Conservation (phyloP, 2,113 vertebrate genomes). For the Chloroceryle aenea region DNA sequence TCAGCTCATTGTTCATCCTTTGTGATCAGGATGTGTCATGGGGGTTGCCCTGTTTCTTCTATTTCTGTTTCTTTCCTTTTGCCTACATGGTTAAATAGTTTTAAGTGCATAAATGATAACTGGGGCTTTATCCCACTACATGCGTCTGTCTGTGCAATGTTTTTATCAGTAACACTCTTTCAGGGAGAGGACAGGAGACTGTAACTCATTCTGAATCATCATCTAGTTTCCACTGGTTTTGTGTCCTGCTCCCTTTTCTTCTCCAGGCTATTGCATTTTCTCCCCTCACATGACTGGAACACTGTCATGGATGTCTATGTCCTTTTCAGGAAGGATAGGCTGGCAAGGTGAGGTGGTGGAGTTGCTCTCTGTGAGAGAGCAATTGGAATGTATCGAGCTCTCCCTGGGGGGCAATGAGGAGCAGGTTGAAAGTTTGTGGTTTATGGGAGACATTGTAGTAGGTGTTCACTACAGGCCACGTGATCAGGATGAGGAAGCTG, state of each 20-base stretch:
- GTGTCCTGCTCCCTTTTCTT: not conserved
- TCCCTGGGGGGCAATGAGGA: too few relatives aligned
- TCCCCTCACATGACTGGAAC: not conserved
- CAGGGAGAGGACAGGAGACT: not conserved
- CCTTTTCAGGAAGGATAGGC: too few relatives aligned
- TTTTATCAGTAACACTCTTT: slow-evolving; percentile 47
- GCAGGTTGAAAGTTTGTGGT: too few relatives aligned
- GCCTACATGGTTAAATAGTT: slow-evolving; percentile 32
- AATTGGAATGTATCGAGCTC: too few relatives aligned
- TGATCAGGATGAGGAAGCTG: too few relatives aligned
- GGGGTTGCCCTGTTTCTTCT: slow-evolving; percentile 43
- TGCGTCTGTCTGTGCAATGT: not conserved
- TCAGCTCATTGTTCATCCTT: slow-evolving; percentile 64
- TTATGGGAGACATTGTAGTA: too few relatives aligned
- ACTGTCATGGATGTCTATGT: too few relatives aligned
- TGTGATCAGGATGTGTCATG: not conserved
- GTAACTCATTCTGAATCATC: slow-evolving; percentile 42
- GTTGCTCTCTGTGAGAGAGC: too few relatives aligned
- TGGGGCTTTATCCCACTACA: slow-evolving; percentile 30
- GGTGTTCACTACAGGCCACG: too few relatives aligned
- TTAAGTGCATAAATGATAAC: slow-evolving; percentile 60
- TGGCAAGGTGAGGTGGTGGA: too few relatives aligned
- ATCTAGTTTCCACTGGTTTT: not conserved
- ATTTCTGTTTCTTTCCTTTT: slow-evolving; percentile 44
- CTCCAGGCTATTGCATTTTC: not conserved